These are phyloP conservation scores for Tipula unca DNA, from an alignment of 2,888 invertebrate genomes.

Conservation along the genomic window DNA sequence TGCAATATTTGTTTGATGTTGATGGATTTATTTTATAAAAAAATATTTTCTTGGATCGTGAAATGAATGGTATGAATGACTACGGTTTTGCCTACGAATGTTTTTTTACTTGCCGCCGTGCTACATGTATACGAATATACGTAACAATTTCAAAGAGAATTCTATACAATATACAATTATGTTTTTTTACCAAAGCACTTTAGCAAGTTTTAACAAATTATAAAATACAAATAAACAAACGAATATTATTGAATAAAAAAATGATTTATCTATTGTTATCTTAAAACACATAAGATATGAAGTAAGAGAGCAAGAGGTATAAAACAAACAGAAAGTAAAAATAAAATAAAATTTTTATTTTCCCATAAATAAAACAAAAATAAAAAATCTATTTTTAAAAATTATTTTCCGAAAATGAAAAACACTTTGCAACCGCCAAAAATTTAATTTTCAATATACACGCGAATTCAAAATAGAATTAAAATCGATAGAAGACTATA, in stretches of 20 bases:
- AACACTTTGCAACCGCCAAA: neutral
- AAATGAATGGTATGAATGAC: no score
- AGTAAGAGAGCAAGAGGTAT: neutral
- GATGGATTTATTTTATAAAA: no score
- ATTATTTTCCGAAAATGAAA: neutral
- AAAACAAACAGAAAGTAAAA: neutral
- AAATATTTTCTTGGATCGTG: no score
- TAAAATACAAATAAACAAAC: neutral
- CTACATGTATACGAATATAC: no score
- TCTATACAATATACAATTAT: no score
- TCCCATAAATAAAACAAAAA: neutral
- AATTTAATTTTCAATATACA: neutral
- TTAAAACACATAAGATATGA: neutral
- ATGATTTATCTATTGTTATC: constrained; percentile 8
- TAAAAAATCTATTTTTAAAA: neutral
- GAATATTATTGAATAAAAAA: neutral
- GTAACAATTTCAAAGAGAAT: no score
- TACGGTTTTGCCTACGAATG: no score
- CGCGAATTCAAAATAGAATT: neutral
- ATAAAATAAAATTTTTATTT: neutral
- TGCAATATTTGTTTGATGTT: no score
- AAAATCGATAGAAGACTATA: neutral
- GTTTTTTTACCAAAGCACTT: neutral
- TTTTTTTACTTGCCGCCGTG: no score
- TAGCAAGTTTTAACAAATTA: neutral